Evolutionary conservation across 2,797 vertebrate genomes (phyloP).

Genomic region (Aldrovandia affinis): DNA sequence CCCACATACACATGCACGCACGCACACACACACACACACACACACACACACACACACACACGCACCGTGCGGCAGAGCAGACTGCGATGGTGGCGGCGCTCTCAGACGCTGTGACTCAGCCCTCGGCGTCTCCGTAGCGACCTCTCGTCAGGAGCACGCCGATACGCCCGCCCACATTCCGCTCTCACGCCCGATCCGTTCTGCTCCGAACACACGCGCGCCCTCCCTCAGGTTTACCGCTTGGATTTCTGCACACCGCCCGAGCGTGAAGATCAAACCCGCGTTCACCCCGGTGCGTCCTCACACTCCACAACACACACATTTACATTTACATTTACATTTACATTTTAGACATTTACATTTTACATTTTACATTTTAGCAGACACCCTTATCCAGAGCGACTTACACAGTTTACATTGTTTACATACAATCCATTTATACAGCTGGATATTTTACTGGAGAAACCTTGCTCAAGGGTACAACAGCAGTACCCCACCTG

Average conservation of each 20-base stretch:
- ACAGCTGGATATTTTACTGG: too few relatives aligned
- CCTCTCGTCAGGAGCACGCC: not conserved
- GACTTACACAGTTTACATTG: too few relatives aligned
- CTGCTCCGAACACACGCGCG: not conserved
- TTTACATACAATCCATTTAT: too few relatives aligned
- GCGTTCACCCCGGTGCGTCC: not conserved
- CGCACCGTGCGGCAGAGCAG: too few relatives aligned
- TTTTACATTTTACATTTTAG: too few relatives aligned
- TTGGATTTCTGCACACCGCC: not conserved
- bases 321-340: too few relatives aligned
- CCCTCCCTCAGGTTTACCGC: not conserved
- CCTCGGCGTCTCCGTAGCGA: not conserved
- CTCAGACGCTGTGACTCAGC: not conserved
- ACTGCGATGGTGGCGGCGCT: not conserved
- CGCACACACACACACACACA: slow-evolving; percentile 25
- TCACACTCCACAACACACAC: too few relatives aligned
- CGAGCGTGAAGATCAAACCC: not conserved
- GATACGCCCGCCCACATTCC: not conserved
- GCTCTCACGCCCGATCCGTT: not conserved
- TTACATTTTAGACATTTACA: too few relatives aligned
- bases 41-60: not conserved
- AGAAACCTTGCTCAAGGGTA: too few relatives aligned
- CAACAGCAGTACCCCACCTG: too few relatives aligned
- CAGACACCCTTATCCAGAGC: too few relatives aligned
- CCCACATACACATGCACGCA: not conserved